Evolutionary conservation across 1,140 invertebrate species (phyloP).

Genomic region (Patella vulgata): DNA sequence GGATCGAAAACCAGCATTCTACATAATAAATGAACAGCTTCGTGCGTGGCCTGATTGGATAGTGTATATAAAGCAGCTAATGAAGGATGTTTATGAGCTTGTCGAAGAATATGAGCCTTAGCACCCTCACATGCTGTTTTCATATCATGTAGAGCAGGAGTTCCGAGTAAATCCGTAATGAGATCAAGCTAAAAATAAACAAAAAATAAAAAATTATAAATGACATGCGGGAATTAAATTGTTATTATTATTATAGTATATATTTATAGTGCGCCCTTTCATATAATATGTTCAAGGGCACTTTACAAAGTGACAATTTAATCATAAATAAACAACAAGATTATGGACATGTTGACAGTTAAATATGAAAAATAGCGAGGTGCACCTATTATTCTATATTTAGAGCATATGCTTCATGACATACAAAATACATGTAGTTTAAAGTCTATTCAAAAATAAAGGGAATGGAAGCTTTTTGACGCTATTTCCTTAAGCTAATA

Average conservation of each 20-base stretch:
- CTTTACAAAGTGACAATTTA: too few relatives aligned
- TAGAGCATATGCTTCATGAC: too few relatives aligned
- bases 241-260: neutral
- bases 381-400: too few relatives aligned
- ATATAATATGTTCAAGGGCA: too few relatives aligned
- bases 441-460: neutral
- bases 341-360: too few relatives aligned
- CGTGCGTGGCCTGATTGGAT: slow-evolving; percentile 91
- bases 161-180: slow-evolving; percentile 96
- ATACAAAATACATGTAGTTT: neutral
- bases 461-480: neutral
- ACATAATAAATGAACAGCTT: slow-evolving; percentile 96
- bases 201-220: neutral
- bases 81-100: slow-evolving; percentile 87
- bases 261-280: too few relatives aligned
- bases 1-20: slow-evolving; percentile 99
- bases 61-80: slow-evolving; percentile 91
- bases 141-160: slow-evolving; percentile 94
- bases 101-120: slow-evolving; percentile 88
- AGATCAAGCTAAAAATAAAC: slow-evolving; percentile 83
- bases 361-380: too few relatives aligned
- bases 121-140: slow-evolving; percentile 95
- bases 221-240: neutral
- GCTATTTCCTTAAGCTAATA: too few relatives aligned
- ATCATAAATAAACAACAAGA: too few relatives aligned